Evolutionary conservation across 2,113 vertebrate genomes (phyloP).

Genomic region (Sceloporus tristichus): DNA sequence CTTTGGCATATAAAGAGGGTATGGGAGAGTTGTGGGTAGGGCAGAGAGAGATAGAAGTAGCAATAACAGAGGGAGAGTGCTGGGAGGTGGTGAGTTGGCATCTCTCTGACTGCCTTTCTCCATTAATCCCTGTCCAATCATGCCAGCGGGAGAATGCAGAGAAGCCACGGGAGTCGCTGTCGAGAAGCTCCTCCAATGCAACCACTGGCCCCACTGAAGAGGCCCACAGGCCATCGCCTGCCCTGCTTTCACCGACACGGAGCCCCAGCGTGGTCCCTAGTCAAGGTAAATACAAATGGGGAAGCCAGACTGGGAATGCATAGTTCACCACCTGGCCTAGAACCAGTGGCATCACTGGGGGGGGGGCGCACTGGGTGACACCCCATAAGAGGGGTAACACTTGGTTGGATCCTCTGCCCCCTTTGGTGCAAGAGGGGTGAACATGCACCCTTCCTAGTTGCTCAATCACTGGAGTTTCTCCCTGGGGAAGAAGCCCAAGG

Average conservation of each 20-base stretch:
- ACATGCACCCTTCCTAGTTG: too few relatives aligned
- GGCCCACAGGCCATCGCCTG: neutral
- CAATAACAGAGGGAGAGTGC: too few relatives aligned
- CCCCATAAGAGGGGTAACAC: too few relatives aligned
- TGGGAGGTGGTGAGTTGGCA: too few relatives aligned
- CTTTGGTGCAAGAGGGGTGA: rapidly evolving
- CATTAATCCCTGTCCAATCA: neutral
- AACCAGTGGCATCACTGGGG: too few relatives aligned
- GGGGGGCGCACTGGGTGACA: too few relatives aligned
- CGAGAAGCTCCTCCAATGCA: neutral
- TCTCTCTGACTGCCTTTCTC: too few relatives aligned
- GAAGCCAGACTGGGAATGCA: too few relatives aligned
- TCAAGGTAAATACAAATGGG: neutral
- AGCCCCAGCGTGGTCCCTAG: constrained; percentile 31
- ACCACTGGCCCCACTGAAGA: neutral
- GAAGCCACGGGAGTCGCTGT: neutral
- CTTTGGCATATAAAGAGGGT: constrained; percentile 13
- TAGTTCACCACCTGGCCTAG: too few relatives aligned
- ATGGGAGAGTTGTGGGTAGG: neutral
- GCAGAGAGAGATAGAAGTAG: neutral
- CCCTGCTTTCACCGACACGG: neutral
- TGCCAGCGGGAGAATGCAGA: constrained; percentile 26
- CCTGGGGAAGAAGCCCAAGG: too few relatives aligned
- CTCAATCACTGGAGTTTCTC: too few relatives aligned
- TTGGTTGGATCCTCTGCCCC: too few relatives aligned